These are phyloP conservation scores for Bugulina stolonifera DNA, from an alignment of 2,888 invertebrate species.

Conservation along the genomic window DNA sequence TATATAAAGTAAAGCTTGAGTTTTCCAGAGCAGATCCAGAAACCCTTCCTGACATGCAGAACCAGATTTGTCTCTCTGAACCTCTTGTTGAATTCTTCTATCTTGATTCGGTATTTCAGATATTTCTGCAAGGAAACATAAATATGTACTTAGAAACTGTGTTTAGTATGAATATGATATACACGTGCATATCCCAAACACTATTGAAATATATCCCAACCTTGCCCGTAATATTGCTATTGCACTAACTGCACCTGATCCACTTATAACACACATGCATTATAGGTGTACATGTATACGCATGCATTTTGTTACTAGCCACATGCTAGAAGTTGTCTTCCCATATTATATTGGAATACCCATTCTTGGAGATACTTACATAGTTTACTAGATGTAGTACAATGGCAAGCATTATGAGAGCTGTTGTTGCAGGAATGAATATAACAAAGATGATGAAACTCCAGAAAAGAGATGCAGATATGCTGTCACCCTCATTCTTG, in stretches of 20 bases:
- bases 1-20: slow-evolving; percentile 25
- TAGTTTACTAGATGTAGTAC: slow-evolving; percentile 21
- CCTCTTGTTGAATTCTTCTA: slow-evolving; percentile 27
- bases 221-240: too few species aligned
- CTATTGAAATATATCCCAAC: too few species aligned
- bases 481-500: neutral
- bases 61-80: slow-evolving; percentile 26
- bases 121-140: slow-evolving; percentile 25
- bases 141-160: too few species aligned
- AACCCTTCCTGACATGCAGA: slow-evolving; percentile 25
- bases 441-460: slow-evolving; percentile 7
- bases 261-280: too few species aligned
- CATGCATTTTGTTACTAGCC: too few species aligned
- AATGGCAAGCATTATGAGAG: neutral
- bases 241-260: too few species aligned
- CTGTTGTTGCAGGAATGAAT: neutral
- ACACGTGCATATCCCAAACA: too few species aligned
- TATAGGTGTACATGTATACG: too few species aligned
- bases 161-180: too few species aligned
- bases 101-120: slow-evolving; percentile 14
- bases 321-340: too few species aligned
- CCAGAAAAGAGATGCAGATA: slow-evolving; percentile 11
- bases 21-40: slow-evolving; percentile 23
- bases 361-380: slow-evolving; percentile 17
- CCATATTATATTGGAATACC: too few species aligned